Conservation (phyloP, 1,140 invertebrate species). For the Drosophila chauvacae region DNA sequence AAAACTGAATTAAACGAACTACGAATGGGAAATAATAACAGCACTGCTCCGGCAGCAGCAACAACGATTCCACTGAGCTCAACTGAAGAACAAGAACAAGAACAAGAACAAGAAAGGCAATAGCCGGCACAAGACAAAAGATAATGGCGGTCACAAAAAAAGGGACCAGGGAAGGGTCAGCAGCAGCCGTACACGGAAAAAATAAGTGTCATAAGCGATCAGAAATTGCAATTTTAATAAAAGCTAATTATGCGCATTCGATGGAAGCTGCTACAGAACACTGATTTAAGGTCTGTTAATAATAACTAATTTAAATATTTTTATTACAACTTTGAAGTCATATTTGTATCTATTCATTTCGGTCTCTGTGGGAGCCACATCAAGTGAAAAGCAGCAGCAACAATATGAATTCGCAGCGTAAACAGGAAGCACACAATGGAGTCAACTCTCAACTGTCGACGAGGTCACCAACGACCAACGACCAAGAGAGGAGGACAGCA, state of each 20-base stretch:
- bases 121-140: slow-evolving; percentile 74
- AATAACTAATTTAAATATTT: not conserved
- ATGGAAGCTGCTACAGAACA: not conserved
- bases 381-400: slow-evolving; percentile 39
- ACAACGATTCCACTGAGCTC: slow-evolving; percentile 44
- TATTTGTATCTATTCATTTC: not conserved
- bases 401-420: slow-evolving; percentile 72
- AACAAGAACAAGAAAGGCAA: slow-evolving; percentile 63
- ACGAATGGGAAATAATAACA: slow-evolving; percentile 79
- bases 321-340: not conserved
- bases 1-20: slow-evolving; percentile 83
- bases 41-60: slow-evolving; percentile 42
- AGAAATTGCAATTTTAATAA: not conserved
- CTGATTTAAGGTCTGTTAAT: no score
- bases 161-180: slow-evolving; percentile 41
- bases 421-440: slow-evolving; percentile 81
- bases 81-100: slow-evolving; percentile 50
- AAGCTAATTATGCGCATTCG: no score
- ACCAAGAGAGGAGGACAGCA: slow-evolving; percentile 41
- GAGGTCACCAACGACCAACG: slow-evolving; percentile 68
- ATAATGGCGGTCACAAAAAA: slow-evolving; percentile 68
- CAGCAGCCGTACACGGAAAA: slow-evolving; percentile 9
- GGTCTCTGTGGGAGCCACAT: slow-evolving; percentile 20
- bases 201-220: not conserved
- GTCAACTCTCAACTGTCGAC: slow-evolving; percentile 81